Base-by-base conservation (phyloP, 2,888 invertebrate genomes). In the Lasioglossum leucozonium region DNA sequence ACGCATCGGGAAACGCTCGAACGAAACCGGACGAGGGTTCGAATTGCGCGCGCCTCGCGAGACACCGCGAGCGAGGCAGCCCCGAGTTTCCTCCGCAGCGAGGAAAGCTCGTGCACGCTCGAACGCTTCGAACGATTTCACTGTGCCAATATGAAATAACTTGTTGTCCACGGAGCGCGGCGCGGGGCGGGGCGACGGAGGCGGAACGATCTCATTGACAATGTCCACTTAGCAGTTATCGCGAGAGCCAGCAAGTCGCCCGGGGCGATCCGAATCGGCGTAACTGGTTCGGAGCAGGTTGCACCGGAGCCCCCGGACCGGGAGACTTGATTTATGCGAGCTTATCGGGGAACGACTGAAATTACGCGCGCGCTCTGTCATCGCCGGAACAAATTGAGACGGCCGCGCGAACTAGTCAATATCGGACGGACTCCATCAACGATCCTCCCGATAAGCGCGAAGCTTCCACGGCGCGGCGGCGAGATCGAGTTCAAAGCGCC, bases 221-320 rank as follows among this genome's bases (percentile, higher is more conserved):
- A 76, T 73, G 82, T 85, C 79, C 40, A 77, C 75, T 76, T 72
- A 72, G 62, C 74, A 69, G 73, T 72, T 87, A 81, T 78, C 76
- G 65, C 72, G 44, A 58, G 58, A 44, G 51, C 6, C 58, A 11
- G 30, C 11, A 47, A 72, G 47, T 65, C 58, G 85, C 87, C 81
- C 26, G 16, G 82, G 69, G 82, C 85, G 79, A 79, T 84, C 55
- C n/a, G 78, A 76, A 89, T 83, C 85, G 71, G 51, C 22, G 75
- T 55, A 58, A 79, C 89, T 81, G 83, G 83, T 81, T 82, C 77
- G 47, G n/a, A 87, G 51, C 89, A 77, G 89, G 85, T 89, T 80
- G 82, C 62, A 78, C 78, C 77, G 40, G 42, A 76, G 67, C n/a
- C 72, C 72, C 30, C 65, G 71, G 34, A 18, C 37, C 69, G 65